phyloP scores from a whole-genome alignment of 2,797 vertebrate genomes.

The Taeniopygia guttata region DNA sequence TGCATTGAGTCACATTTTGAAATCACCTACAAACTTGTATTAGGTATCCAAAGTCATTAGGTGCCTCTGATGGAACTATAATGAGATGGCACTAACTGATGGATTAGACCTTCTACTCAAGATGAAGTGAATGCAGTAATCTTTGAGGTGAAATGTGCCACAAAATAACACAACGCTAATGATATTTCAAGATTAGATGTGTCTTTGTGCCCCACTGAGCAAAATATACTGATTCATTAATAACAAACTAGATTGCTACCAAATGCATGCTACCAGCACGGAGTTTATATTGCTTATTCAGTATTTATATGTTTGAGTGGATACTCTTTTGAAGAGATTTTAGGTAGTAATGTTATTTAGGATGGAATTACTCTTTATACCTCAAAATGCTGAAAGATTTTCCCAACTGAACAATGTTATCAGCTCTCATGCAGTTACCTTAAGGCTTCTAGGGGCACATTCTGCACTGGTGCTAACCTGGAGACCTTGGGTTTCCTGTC shows the following conservation, averaged over 20 bases:
- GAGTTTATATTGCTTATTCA: not conserved
- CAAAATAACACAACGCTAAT: not conserved
- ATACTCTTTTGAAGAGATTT: not conserved
- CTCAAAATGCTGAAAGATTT: not conserved
- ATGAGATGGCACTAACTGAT: slow-evolving; percentile 30
- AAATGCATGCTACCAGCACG: not conserved
- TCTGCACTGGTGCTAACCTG: not conserved
- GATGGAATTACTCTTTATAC: not conserved
- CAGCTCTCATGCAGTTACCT: not conserved
- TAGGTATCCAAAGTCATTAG: slow-evolving; percentile 2
- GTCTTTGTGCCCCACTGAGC: not conserved
- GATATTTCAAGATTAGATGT: slow-evolving; percentile 13
- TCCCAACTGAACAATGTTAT: not conserved
- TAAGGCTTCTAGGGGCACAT: not conserved
- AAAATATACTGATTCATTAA: slow-evolving; percentile 25
- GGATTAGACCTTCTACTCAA: not conserved
- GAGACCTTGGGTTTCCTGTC: not conserved
- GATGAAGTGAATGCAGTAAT: not conserved
- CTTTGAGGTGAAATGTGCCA: slow-evolving; percentile 21
- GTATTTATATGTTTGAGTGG: not conserved
- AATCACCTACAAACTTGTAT: not conserved
- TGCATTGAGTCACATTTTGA: not conserved
- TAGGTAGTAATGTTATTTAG: not conserved
- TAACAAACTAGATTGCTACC: not conserved
- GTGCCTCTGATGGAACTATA: not conserved